A percentile compares a stretch with the other conserved stretches of the same genome.
Conservation (phyloP, 2,888 invertebrate genomes). For the Mythimna ferrago region DNA sequence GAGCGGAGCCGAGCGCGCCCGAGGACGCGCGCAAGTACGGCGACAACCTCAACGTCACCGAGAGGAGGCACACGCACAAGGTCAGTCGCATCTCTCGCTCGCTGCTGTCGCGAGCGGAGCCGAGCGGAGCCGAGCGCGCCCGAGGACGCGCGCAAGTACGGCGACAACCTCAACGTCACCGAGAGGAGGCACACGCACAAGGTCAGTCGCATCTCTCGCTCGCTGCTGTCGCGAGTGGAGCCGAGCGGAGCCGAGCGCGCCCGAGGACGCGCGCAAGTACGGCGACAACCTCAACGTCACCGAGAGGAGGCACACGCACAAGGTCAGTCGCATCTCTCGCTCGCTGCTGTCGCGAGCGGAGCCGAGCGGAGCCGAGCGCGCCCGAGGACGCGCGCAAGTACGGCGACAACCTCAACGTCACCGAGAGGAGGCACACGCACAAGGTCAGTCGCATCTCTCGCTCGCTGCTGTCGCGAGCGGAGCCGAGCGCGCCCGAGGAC, state of each 20-base stretch:
- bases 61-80: conserved; percentile 62
- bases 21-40: background rate
- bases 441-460: conserved; percentile 3
- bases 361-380: conserved; percentile 6
- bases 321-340: conserved; percentile 79
- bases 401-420: conserved; percentile 27
- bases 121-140: conserved; percentile 53
- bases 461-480: too few species aligned
- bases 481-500: too few species aligned
- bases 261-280: too few species aligned
- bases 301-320: too few species aligned
- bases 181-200: conserved; percentile 42
- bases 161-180: conserved; percentile 29
- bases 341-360: conserved; percentile 77
- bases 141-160: background rate
- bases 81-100: conserved; percentile 82
- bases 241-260: too few species aligned
- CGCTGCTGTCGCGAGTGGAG: too few species aligned
- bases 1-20: background rate
- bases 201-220: background rate
- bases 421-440: conserved; percentile 42
- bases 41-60: conserved; percentile 32
- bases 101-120: conserved; percentile 73
- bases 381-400: background rate
- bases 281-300: too few species aligned